Base-by-base conservation (phyloP, 1,140 invertebrate species). In the Drosophila littoralis region DNA sequence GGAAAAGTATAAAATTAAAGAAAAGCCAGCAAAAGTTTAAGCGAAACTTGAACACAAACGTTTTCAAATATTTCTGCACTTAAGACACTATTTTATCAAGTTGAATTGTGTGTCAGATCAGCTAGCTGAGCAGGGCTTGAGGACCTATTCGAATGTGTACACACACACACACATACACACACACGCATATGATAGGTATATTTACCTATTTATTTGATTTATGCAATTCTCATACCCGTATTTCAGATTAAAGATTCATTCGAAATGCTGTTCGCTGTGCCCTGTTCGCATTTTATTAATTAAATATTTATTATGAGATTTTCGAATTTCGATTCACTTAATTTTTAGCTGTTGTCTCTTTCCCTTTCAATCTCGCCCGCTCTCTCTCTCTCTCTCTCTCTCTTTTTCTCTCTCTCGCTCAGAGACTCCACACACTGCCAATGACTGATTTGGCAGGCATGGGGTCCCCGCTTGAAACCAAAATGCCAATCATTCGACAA, bases 401-500 rank as follows among this genome's bases (percentile, higher is more conserved):
- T 12, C 22, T 54, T 17, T 48, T 17, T 48, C 40, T 17, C 28
- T 51, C 36, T 13, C 17, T 40, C 51, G 1, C 22, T 22, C 2
- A 2, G 22, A 3, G 22, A 15, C 22, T 5, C 36, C 8, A 35
- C 48, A 17, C 10, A 17, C 7, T 28, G 42, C 10, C 46, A 28
- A n/a, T 73, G 54, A 59, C 9, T 54, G 65, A 68, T 52, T 59
- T 52, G 63, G 35, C 22, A 40, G 36, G 66, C 72, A 43, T 52
- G 48, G 55, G 42, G 48, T 68, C 65, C 48, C 35, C 32, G 57
- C 50, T 42, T 43, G 43, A 35, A 57, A 50, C 65, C 70, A 54
- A 51, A 77, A 77, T 76, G 82, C 83, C 82, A 86, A 82, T 88
- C 82, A 82, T 58, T 69, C 48, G 61, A 52, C 52, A 63, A 68